Evolutionary conservation across 2,113 vertebrate species (phyloP), one percentile per base, ranked within the genome.

Genomic region (Seriola dumerili): DNA sequence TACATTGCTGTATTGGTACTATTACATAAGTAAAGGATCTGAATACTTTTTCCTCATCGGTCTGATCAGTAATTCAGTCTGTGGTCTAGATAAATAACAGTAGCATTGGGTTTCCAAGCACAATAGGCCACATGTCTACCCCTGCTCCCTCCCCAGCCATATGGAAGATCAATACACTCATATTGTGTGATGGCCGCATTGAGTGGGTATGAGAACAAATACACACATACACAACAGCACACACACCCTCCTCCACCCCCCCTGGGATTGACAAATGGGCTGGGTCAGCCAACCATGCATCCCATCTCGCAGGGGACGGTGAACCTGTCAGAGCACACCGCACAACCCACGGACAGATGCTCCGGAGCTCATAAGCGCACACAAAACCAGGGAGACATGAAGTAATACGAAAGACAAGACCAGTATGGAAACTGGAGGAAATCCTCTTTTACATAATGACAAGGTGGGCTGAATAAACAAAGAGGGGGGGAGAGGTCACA

Each of bases 101-200:
- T 4, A 19, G 61, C 19, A n/a, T 57, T 80, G 14, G 57, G 62
- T 81, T 88, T 78, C 44, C 55, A 64, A 38, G 77, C 50, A 79
- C 66, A 85, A 78, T 46, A 61, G 66, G 50, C 77, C 78, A 67
- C 29, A 78, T 83, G 42, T 76, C 32, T 40, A 85, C 4, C 34
- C n/a, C 11, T 34, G 46, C 59, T 85, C 72, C 50, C 48, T 66
- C 42, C 61, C 63, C 17, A 76, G 40, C 76, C 85, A 81, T 76
- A 61, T 65, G 14, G 72, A 74, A 5, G 74, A 85, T 90, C 84
- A 85, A 78, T 82, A 86, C 38, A 55, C 58, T 81, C 63, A 50
- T 62, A 76, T 38, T 65, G 55, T 79, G 50, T 65, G 48, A 80
- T 63, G 44, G 50, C 32, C 68, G 67, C 63, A 68, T 9, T 70